Evolutionary conservation across 2,888 invertebrate species (phyloP).

Genomic region (Heliconius ismenius): DNA sequence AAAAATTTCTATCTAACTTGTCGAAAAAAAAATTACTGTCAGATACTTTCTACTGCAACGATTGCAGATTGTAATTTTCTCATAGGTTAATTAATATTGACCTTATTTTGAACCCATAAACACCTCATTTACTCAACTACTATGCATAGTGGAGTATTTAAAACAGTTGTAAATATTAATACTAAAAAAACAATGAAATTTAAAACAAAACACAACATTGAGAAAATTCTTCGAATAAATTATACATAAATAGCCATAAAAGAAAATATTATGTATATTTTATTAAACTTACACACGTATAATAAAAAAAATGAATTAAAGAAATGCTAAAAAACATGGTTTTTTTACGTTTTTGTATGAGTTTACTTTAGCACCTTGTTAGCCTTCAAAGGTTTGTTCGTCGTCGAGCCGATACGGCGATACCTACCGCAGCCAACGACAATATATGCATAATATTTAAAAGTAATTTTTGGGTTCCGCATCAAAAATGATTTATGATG

Average conservation of each 20-base stretch:
- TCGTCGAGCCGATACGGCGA: slow-evolving; percentile 44
- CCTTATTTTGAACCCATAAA: neutral
- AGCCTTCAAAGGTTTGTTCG: slow-evolving; percentile 65
- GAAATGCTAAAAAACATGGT: slow-evolving; percentile 47
- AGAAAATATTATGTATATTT: neutral
- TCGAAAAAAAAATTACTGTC: no score
- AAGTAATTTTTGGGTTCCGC: slow-evolving; percentile 28
- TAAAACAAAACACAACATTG: neutral
- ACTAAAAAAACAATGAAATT: neutral
- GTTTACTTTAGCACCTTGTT: slow-evolving; percentile 76
- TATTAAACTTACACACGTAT: neutral
- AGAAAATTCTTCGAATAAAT: neutral
- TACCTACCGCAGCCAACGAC: slow-evolving; percentile 68
- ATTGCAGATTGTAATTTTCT: neutral
- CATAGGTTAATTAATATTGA: neutral
- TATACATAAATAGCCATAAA: neutral
- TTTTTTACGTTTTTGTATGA: slow-evolving; percentile 68
- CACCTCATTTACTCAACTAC: neutral
- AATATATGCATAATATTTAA: slow-evolving; percentile 31
- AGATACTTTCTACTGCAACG: neutral
- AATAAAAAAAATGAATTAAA: slow-evolving; percentile 37
- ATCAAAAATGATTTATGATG: slow-evolving; percentile 24
- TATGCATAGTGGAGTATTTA: no score
- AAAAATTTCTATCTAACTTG: no score
- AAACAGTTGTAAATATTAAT: neutral